phyloP scores from a whole-genome alignment of 2,113 vertebrate species.

The Ictalurus furcatus region DNA sequence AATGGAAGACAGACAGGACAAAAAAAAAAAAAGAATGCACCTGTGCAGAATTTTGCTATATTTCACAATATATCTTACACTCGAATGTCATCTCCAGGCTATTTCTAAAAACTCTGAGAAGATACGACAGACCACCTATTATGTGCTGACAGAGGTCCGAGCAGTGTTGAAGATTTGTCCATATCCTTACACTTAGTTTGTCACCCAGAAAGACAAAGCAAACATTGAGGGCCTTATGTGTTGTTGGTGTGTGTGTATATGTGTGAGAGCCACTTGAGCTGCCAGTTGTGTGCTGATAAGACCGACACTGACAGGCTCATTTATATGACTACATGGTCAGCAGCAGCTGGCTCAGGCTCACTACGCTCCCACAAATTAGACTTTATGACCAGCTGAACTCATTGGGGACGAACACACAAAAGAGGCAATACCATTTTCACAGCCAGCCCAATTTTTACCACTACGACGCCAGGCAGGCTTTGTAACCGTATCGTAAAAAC shows the following conservation, averaged over 20 bases:
- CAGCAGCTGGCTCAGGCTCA: constrained; percentile 95
- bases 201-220: constrained; percentile 33
- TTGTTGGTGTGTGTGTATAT: constrained; percentile 21
- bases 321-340: constrained; percentile 97
- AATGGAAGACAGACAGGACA: neutral
- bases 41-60: neutral
- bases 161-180: neutral
- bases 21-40: neutral
- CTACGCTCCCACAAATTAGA: constrained; percentile 48
- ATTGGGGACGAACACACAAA: constrained; percentile 35
- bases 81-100: neutral
- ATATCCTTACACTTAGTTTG: constrained; percentile 13
- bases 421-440: constrained; percentile 33
- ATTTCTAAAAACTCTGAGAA: neutral
- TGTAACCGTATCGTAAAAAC: neutral
- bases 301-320: constrained; percentile 99
- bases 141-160: neutral
- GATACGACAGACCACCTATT: neutral
- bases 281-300: constrained; percentile 97
- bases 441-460: constrained; percentile 28
- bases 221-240: constrained; percentile 25
- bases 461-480: constrained; percentile 3
- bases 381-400: constrained; percentile 45
- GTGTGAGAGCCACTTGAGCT: constrained; percentile 83
- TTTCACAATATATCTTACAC: neutral